Base-by-base conservation (phyloP, 2,797 vertebrate species). In the Thamnophis elegans region DNA sequence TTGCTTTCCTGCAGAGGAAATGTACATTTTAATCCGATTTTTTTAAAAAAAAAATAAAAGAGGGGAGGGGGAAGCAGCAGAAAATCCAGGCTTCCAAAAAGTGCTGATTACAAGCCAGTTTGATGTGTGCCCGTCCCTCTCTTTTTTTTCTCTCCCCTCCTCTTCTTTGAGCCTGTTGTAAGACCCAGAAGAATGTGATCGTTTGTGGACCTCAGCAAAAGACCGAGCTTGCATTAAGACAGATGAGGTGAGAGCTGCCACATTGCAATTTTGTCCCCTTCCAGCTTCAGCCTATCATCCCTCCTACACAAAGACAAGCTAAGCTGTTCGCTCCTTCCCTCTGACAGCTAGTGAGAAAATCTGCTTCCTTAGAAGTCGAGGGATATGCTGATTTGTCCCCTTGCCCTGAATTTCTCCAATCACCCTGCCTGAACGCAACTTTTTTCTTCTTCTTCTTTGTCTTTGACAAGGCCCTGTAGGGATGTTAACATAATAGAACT, bases 311-410 rank as follows among this genome's bases (percentile, higher is more conserved):
- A 90, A 95, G 85, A 89, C 60, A 92, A 26, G 89, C 95, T 90
- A 95, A 95, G 51, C 92, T 93, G 1, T 90, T 54, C 18, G 59
- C 93, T 95, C 89, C 94, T 96, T 91, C 85, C 95, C 88, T 55
- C 1, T 95, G 96, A 96, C 96, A 97, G 96, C 92, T 90, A 86
- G 90, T 95, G 95, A 87, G 95, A 96, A 96, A 96, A 95, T 89
- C 78, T n/a, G 86, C 93, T 95, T 93, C 93, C 93, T 90, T 59
- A 11, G 16, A 95, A 85, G 95, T 90, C 94, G 73, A 92, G 36
- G 95, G 92, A 96, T 94, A 91, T 59, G 95, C 93, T 93, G n/a
- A 51, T 92, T 93, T 94, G 93, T 96, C 94, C 95, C 36, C 96
- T 96, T 92, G 86, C 25, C 92, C 95, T 53, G 22, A 88, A 92